Base-by-base conservation (phyloP, 1,140 invertebrate species). In the Glossosoma conforme region DNA sequence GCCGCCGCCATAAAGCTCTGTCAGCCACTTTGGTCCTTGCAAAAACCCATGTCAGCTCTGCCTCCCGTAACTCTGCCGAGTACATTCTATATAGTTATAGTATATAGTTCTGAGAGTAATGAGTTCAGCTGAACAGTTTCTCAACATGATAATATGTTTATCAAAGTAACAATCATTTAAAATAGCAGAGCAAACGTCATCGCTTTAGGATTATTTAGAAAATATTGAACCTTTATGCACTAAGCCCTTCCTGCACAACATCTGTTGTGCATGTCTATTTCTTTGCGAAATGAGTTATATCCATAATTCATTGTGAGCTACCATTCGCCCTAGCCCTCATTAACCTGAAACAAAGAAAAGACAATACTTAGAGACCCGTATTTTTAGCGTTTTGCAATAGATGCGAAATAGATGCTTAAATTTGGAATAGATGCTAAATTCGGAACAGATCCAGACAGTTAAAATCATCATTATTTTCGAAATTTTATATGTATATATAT, bases 171-270 rank as follows among this genome's bases (percentile, higher is more conserved):
- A n/a, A 14, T 6, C 15, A 3, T 36, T 44, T 50, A 47, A 47
- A 38, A n/a, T 38, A 28, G 2, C 17, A 4, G 17, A 4, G 17
- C 17, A 43, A 24, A 43, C 10, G 3, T 17, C 11, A 52, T 28
- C 32, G 24, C 44, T n/a, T n/a, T n/a, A n/a, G n/a, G n/a, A 37
- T 38, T 33, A 15, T 52, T 14, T 47, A 46, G 38, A 42, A 28
- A 59, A 35, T 22, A 21, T 54, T 33, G 25, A 64, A 83, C 83
- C 73, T 83, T 84, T 22, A 89, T 88, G 63, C 86, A 89, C 86
- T 86, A 90, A 15, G 86, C 75, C 66, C 79, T 79, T 37, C 85
- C 85, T 15, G 80, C 81, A 61, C 86, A 89, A 61, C 87, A 90
- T 60, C 80, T 78, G 69, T 91, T 91, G 62, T 89, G 86, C 65